Conservation (phyloP, 2,888 invertebrate genomes). For the Sinotaia quadrata region DNA sequence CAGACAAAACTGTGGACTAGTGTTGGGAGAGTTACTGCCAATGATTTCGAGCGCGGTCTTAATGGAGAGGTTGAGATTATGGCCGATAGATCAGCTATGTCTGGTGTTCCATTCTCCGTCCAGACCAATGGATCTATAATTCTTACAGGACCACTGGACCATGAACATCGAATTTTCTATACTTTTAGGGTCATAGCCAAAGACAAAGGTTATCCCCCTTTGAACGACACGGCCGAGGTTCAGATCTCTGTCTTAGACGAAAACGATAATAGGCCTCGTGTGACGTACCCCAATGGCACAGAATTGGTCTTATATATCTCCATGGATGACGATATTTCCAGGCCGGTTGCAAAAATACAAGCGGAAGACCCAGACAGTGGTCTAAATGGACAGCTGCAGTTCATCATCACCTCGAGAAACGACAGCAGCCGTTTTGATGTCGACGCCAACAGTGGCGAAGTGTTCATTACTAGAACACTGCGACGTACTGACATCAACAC, state of each 20-base stretch:
- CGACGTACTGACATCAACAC: conserved; percentile 32
- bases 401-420: conserved; percentile 43
- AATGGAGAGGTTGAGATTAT: conserved; percentile 54
- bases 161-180: conserved; percentile 50
- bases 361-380: conserved; percentile 52
- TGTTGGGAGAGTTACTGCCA: conserved; percentile 50
- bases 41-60: conserved; percentile 50
- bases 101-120: conserved; percentile 48
- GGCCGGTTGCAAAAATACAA: conserved; percentile 44
- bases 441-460: conserved; percentile 44
- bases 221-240: conserved; percentile 43
- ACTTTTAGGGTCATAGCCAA: conserved; percentile 56
- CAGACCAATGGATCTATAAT: conserved; percentile 50
- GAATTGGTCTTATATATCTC: conserved; percentile 48
- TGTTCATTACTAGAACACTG: conserved; percentile 22
- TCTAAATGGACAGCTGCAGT: conserved; percentile 45
- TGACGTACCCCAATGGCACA: conserved; percentile 54
- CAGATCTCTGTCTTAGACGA: conserved; percentile 46
- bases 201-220: conserved; percentile 57
- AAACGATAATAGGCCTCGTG: conserved; percentile 57
- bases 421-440: conserved; percentile 43
- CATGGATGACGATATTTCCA: conserved; percentile 40
- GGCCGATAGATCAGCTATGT: conserved; percentile 8
- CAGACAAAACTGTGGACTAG: conserved; percentile 42
- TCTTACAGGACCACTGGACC: conserved; percentile 51